phyloP scores from a whole-genome alignment of 2,888 invertebrate species.

The Nephrotoma guestfalica region DNA sequence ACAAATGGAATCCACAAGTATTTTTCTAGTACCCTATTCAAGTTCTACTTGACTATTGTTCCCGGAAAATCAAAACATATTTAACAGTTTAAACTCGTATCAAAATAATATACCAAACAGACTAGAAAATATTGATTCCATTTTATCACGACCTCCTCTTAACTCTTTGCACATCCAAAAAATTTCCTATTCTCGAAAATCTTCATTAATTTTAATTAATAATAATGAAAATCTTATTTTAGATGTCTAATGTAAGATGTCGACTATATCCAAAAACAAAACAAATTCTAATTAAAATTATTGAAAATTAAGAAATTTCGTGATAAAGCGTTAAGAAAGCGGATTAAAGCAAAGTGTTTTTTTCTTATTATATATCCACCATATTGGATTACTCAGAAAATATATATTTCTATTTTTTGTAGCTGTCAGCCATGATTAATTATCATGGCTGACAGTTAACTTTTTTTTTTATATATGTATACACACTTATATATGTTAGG shows the following conservation, averaged over 20 bases:
- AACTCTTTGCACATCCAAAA: too few species aligned
- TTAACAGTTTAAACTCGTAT: too few species aligned
- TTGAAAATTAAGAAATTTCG: background rate
- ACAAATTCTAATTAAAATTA: background rate
- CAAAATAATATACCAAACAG: too few species aligned
- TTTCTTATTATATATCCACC: background rate
- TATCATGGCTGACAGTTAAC: background rate
- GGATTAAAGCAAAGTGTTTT: background rate
- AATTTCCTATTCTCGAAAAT: too few species aligned
- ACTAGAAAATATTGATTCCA: too few species aligned
- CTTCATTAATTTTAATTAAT: background rate
- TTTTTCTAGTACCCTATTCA: too few species aligned
- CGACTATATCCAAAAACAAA: background rate
- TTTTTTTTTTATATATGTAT: background rate
- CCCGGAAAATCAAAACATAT: too few species aligned
- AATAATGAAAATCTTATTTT: background rate
- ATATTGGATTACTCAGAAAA: background rate
- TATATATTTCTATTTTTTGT: background rate
- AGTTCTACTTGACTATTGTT: too few species aligned
- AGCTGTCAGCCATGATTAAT: background rate
- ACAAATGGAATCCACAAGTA: too few species aligned
- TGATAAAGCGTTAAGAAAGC: background rate
- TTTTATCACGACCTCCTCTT: too few species aligned
- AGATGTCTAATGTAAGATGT: background rate
- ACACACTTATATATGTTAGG: background rate